phyloP scores from a whole-genome alignment of 2,797 vertebrate species.

The Florisuga fusca region DNA sequence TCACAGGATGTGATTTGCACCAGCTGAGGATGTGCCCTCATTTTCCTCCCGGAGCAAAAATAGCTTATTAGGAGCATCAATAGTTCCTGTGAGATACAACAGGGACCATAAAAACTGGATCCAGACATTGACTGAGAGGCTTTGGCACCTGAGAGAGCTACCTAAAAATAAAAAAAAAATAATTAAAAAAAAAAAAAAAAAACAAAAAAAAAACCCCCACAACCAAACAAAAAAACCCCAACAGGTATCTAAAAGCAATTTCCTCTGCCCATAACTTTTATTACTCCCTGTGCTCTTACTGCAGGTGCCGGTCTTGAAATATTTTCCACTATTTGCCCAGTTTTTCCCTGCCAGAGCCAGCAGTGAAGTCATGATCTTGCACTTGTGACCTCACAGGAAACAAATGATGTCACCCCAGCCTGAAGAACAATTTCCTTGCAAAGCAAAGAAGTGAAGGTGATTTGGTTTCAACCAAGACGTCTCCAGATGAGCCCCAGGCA shows the following conservation, averaged over 20 bases:
- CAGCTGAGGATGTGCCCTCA: constrained; percentile 27
- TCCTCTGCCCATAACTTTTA: constrained; percentile 65
- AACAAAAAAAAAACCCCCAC: not conserved
- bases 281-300: constrained; percentile 51
- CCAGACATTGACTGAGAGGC: not conserved
- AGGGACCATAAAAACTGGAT: not conserved
- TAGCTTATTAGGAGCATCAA: constrained; percentile 31
- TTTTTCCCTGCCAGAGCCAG: constrained; percentile 26
- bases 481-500: not conserved
- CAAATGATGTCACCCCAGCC: constrained; percentile 37
- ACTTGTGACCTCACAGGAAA: constrained; percentile 55
- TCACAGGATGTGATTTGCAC: not conserved
- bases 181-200: not conserved
- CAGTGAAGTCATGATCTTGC: constrained; percentile 48
- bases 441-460: not conserved
- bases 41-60: constrained; percentile 34
- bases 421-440: not conserved
- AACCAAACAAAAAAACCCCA: not conserved
- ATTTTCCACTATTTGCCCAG: constrained; percentile 37
- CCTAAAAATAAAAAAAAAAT: constrained; percentile 56
- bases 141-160: not conserved
- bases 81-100: constrained; percentile 33
- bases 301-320: constrained; percentile 44
- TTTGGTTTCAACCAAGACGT: not conserved
- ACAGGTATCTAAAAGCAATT: constrained; percentile 55